A percentile compares a stretch with the other conserved stretches of the same genome.
Evolutionary conservation across 2,888 invertebrate genomes (phyloP).

Genomic region (Pandemis corylana): DNA sequence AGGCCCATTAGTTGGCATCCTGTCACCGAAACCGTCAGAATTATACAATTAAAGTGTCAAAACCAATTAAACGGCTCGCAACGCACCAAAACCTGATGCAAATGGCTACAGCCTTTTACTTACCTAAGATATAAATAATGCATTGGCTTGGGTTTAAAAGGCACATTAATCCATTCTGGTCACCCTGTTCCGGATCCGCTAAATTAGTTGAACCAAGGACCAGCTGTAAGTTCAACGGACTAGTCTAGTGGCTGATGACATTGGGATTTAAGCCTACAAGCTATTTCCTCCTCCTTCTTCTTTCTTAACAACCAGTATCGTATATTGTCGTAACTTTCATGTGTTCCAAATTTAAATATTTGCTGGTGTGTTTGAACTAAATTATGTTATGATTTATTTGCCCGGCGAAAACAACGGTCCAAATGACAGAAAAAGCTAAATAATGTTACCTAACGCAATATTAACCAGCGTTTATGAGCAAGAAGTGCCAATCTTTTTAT

Average conservation of each 20-base stretch:
- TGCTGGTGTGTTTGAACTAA: no score
- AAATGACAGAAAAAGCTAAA: no score
- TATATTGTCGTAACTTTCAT: no score
- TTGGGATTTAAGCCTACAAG: no score
- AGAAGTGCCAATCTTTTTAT: not conserved
- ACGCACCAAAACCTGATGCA: conserved; percentile 34
- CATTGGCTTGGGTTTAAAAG: conserved; percentile 28
- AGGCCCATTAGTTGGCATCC: conserved; percentile 23
- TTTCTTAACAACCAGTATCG: no score
- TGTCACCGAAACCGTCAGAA: conserved; percentile 28
- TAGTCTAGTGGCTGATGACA: conserved; percentile 37
- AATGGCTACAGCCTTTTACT: conserved; percentile 34
- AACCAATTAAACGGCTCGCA: conserved; percentile 34
- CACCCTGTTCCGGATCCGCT: conserved; percentile 46
- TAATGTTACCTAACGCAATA: no score
- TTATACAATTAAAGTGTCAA: conserved; percentile 31
- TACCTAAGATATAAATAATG: conserved; percentile 35
- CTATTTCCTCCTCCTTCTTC: no score
- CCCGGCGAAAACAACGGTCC: no score
- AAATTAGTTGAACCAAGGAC: not conserved
- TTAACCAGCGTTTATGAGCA: no score
- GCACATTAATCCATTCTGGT: conserved; percentile 37
- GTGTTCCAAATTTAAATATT: no score
- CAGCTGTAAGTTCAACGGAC: conserved; percentile 53
- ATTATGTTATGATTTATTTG: no score